A percentile compares a stretch with the other conserved stretches of the same genome.
Conservation (phyloP, 1,140 invertebrate species). For the Apis laboriosa region DNA sequence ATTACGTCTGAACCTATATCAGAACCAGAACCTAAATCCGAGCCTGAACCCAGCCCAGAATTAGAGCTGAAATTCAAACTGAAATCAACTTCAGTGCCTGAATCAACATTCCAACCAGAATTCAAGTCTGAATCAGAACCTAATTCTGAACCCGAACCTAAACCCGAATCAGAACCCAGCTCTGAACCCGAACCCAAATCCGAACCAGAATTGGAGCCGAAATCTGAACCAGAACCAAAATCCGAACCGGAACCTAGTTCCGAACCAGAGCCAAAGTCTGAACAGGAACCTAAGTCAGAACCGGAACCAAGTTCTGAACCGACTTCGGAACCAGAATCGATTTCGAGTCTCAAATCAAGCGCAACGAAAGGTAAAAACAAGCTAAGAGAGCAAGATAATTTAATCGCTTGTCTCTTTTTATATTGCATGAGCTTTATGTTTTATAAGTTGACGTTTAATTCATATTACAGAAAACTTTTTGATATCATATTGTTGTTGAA, state of each 20-base stretch:
- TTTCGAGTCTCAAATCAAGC: constrained; percentile 69
- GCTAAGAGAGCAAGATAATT: constrained; percentile 25
- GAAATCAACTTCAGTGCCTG: constrained; percentile 78
- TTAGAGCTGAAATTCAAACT: constrained; percentile 76
- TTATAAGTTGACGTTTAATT: not conserved
- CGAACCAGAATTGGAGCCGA: constrained; percentile 78
- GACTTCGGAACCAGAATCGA: constrained; percentile 79
- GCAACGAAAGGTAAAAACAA: constrained; percentile 70
- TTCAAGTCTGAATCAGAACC: constrained; percentile 73
- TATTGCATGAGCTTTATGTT: constrained; percentile 37
- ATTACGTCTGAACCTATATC: constrained; percentile 76
- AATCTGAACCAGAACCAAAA: constrained; percentile 74
- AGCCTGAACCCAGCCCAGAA: constrained; percentile 74
- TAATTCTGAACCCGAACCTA: constrained; percentile 42
- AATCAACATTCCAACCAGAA: constrained; percentile 74
- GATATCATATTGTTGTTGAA: not conserved
- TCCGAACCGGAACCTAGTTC: constrained; percentile 68
- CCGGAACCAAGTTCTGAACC: constrained; percentile 78
- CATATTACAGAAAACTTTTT: not conserved
- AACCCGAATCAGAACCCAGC: constrained; percentile 75
- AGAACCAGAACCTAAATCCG: constrained; percentile 68
- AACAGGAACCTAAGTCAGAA: constrained; percentile 74
- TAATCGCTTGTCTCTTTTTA: constrained; percentile 45
- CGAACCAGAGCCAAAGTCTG: constrained; percentile 64
- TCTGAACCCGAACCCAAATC: constrained; percentile 72